Conservation (phyloP, 2,113 vertebrate species). For the Plotosus lineatus region DNA sequence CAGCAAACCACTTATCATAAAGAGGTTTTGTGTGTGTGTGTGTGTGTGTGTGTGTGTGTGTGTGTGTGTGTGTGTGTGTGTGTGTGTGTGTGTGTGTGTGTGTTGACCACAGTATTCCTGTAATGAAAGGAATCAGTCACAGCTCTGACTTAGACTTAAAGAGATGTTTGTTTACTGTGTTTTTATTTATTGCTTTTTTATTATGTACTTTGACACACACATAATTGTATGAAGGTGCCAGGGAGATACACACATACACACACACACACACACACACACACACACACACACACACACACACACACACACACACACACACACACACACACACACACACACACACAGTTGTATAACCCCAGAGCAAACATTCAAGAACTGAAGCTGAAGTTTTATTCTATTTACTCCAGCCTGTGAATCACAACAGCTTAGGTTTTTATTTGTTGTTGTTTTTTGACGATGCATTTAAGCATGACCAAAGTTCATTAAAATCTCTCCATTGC, state of each 20-base stretch:
- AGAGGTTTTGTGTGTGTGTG: neutral
- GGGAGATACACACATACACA: too few relatives aligned
- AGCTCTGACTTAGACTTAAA: neutral
- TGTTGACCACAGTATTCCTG: too few relatives aligned
- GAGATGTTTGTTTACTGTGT: neutral
- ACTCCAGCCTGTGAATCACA: constrained; percentile 1
- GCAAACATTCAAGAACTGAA: neutral
- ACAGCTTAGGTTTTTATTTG: too few relatives aligned
- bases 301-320: constrained; percentile 4
- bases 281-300: neutral
- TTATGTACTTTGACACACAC: neutral
- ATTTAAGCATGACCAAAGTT: constrained; percentile 26
- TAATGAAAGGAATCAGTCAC: neutral
- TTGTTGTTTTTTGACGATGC: neutral
- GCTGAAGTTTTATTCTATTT: neutral
- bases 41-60: too few relatives aligned
- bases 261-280: too few relatives aligned
- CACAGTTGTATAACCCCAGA: neutral
- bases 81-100: neutral
- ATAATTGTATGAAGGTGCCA: too few relatives aligned
- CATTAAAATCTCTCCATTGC: constrained; percentile 12
- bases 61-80: neutral
- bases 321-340: neutral
- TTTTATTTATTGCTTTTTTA: neutral
- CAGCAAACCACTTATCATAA: constrained; percentile 5